Evolutionary conservation across 2,888 invertebrate species (phyloP), one percentile per base, ranked within the genome.

Genomic region (Hyalella azteca): DNA sequence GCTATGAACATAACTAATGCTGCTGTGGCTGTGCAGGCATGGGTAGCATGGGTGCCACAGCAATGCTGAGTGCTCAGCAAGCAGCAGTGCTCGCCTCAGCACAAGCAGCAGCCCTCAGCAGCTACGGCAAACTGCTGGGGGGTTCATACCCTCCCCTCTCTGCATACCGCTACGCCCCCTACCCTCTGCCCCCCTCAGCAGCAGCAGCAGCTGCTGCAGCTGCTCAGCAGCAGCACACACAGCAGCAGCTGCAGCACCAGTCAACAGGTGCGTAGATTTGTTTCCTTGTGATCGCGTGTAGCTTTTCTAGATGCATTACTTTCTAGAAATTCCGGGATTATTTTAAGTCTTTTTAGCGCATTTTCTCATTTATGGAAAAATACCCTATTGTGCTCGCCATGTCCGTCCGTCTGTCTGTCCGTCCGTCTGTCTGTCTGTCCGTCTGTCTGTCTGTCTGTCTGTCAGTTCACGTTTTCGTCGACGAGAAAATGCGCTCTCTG

Each of bases 151-250:
- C 91, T 79, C 90, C 91, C 81, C 86, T 90, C 59, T 90, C 90
- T 32, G 88, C 89, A 85, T 90, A 90, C 87, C 90, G 92, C 86
- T 92, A 92, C 87, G 89, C 92, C 78, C 92, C 92, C 77, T 92
- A 92, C 86, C 90, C 91, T 82, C 90, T 92, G 85, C 49, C 82
- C 13, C 81, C 84, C 22, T 79, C 82, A 15, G 81, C 80, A 19
- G 77, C 76, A 19, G 59, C 59, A 19, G 60, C 60, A 15, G 75
- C 81, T n/a, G 89, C 89, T 22, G 73, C 79, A 29, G 75, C 66
- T 32, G 50, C 73, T 29, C 76, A 39, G 73, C 66, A 39, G 49
- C 73, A n/a, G 36, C 73, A 36, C 26, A 73, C 29, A 76, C 40
- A 22, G 76, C 79, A 45, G 82, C 79, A 39, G 32, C 79, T 73